Percentiles rank a stretch among this genome's conserved stretches.
These are phyloP conservation scores for Pungitius pungitius DNA, from an alignment of 2,113 vertebrate species.

Conservation along the genomic window DNA sequence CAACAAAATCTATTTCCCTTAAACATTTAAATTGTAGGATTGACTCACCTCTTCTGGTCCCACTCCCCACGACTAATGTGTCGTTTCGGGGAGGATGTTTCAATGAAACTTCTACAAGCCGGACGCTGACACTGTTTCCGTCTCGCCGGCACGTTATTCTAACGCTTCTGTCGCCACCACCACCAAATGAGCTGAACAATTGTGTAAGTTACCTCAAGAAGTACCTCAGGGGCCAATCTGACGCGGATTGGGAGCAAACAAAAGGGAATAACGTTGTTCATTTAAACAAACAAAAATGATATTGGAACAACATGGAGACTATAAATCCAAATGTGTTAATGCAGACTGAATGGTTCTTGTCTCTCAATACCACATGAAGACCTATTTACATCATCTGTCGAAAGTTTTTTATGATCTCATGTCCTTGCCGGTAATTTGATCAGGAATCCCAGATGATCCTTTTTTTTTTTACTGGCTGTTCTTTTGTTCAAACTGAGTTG, in stretches of 20 bases:
- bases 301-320: background rate
- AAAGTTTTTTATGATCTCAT: background rate
- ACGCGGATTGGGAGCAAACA: background rate
- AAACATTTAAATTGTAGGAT: too few species aligned
- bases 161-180: background rate
- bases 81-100: background rate
- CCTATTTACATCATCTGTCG: background rate
- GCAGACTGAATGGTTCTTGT: background rate
- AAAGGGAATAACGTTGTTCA: too few species aligned
- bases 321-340: background rate
- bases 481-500: background rate
- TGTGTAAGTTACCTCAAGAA: background rate
- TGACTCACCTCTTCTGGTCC: background rate
- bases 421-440: background rate
- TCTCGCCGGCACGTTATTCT: background rate
- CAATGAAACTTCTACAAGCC: background rate
- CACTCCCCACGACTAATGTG: too few species aligned
- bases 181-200: background rate
- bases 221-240: background rate
- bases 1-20: background rate
- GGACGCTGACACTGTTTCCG: background rate
- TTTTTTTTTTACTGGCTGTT: background rate
- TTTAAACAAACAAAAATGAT: background rate
- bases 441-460: background rate
- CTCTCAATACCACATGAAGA: background rate